Conservation (phyloP, 2,888 invertebrate genomes). For the Ischnura elegans region DNA sequence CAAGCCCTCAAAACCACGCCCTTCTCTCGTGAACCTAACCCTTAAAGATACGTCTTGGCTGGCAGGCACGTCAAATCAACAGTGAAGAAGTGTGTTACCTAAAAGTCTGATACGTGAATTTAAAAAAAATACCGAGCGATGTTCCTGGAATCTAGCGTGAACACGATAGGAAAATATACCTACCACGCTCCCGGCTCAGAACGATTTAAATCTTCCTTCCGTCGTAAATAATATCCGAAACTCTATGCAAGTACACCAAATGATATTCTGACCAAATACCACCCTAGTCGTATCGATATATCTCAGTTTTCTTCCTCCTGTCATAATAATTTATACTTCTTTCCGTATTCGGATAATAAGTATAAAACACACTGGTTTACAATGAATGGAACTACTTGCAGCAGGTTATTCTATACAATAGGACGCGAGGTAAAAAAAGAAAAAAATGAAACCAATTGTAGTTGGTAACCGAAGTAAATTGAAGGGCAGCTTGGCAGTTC, state of each 20-base stretch:
- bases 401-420: too few relatives aligned
- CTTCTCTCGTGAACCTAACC: neutral
- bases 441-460: too few relatives aligned
- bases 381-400: too few relatives aligned
- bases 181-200: neutral
- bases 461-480: too few relatives aligned
- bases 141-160: neutral
- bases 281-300: neutral
- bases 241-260: neutral
- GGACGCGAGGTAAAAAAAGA: too few relatives aligned
- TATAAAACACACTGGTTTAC: too few relatives aligned
- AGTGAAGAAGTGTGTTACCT: neutral
- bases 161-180: neutral
- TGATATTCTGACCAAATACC: neutral
- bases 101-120: neutral
- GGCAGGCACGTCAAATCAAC: neutral
- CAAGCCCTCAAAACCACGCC: conserved; percentile 5
- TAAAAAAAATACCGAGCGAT: neutral
- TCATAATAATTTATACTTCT: too few relatives aligned
- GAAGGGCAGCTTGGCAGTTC: too few relatives aligned
- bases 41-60: neutral
- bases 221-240: neutral
- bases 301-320: too few relatives aligned
- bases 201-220: neutral
- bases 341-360: too few relatives aligned